Evolutionary conservation across 2,888 invertebrate species (phyloP).

Genomic region (Pogonocherus hispidulus): DNA sequence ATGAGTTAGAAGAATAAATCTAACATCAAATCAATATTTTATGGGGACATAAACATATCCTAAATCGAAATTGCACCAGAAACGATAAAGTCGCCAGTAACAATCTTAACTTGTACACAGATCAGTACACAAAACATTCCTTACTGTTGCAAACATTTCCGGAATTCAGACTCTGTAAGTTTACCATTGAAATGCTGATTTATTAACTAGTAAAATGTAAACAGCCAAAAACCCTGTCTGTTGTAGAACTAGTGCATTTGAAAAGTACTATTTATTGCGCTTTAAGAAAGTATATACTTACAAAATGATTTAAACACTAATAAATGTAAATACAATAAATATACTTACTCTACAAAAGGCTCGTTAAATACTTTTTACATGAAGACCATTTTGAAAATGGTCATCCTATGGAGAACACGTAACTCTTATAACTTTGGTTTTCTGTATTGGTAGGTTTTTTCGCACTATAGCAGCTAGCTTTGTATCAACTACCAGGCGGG

Average conservation of each 20-base stretch:
- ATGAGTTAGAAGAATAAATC: conserved; percentile 35
- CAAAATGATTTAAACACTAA: too few species aligned
- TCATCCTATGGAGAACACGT: too few species aligned
- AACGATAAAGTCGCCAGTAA: conserved; percentile 45
- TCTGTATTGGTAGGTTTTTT: too few species aligned
- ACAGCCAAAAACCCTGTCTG: conserved; percentile 36
- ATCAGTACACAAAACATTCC: conserved; percentile 45
- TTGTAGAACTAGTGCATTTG: conserved; percentile 19
- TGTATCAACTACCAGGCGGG: too few species aligned
- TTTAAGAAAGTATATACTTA: too few species aligned
- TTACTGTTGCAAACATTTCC: conserved; percentile 39
- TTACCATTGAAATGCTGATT: conserved; percentile 46
- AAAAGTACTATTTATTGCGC: conserved; percentile 17
- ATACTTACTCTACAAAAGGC: too few species aligned
- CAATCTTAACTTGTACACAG: conserved; percentile 39
- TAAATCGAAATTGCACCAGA: conserved; percentile 44
- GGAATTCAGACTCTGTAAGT: conserved; percentile 45
- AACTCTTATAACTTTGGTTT: too few species aligned
- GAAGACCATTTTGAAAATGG: too few species aligned
- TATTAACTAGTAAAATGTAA: conserved; percentile 39
- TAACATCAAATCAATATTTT: conserved; percentile 45
- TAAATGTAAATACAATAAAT: too few species aligned
- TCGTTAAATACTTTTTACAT: too few species aligned
- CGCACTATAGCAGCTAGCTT: too few species aligned
- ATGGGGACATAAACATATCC: conserved; percentile 45